Percentiles rank a stretch among this genome's conserved stretches.
These are phyloP conservation scores for Minunthozetes semirufus DNA, from an alignment of 2,888 invertebrate species.

Conservation along the genomic window DNA sequence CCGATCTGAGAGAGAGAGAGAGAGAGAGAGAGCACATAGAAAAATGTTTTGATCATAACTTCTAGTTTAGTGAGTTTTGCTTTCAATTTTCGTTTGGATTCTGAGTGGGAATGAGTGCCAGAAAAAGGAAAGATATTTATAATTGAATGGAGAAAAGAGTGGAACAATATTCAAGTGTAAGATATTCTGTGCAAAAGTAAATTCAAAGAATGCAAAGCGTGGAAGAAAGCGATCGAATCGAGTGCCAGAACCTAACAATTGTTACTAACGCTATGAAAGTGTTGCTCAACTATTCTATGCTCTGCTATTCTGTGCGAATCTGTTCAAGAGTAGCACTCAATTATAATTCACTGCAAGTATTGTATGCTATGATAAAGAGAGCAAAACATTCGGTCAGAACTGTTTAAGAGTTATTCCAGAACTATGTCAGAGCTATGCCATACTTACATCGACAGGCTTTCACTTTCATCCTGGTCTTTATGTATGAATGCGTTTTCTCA, in stretches of 20 bases:
- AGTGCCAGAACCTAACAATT: not conserved
- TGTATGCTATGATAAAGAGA: not conserved
- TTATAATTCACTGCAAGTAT: conserved; percentile 3
- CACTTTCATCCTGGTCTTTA: not conserved
- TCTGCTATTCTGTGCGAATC: not conserved
- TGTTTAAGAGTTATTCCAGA: not conserved
- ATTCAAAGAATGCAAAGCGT: not conserved
- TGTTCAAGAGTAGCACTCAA: not conserved
- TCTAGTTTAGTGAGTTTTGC: conserved; percentile 14
- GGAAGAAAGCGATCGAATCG: not conserved
- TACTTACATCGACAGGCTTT: conserved; percentile 18
- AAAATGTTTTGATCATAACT: conserved; percentile 16
- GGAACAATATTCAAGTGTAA: not conserved
- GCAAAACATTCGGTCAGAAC: not conserved
- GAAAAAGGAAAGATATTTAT: not conserved
- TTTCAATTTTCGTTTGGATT: not conserved
- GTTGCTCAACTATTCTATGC: not conserved
- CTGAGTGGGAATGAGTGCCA: not conserved
- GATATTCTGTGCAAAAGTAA: not conserved
- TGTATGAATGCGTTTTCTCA: conserved; percentile 12
- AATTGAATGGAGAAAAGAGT: not conserved
- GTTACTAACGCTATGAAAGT: not conserved
- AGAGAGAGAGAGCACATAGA: not conserved
- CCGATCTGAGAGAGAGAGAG: not conserved
- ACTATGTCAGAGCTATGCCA: not conserved